Evolutionary conservation across 2,888 invertebrate species (phyloP).

Genomic region (Chloroclysta siterata): DNA sequence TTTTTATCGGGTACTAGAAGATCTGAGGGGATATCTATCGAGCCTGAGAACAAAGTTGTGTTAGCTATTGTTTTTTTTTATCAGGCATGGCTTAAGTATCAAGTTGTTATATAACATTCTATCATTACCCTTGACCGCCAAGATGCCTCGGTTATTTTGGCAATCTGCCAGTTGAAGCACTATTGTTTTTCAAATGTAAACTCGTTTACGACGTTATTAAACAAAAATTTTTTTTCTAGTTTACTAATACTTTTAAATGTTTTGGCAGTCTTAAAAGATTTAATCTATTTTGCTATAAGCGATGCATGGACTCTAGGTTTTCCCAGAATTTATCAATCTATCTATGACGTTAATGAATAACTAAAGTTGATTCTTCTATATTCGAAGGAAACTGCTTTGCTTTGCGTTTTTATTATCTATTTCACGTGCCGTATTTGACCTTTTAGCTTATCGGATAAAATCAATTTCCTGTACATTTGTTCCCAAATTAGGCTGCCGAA

Average conservation of each 20-base stretch:
- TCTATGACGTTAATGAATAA: no score
- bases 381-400: no score
- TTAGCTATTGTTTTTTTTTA: no score
- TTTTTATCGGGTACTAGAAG: no score
- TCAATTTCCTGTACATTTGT: constrained; percentile 22
- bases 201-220: constrained; percentile 28
- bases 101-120: not conserved
- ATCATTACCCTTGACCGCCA: constrained; percentile 43
- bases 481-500: constrained; percentile 29
- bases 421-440: constrained; percentile 8
- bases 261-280: constrained; percentile 35
- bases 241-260: constrained; percentile 35
- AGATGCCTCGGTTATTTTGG: constrained; percentile 35
- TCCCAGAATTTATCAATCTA: no score
- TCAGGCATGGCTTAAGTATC: no score
- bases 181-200: constrained; percentile 26
- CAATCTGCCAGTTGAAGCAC: constrained; percentile 38
- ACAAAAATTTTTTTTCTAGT: constrained; percentile 31
- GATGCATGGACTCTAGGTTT: no score
- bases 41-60: no score
- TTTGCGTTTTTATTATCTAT: not conserved
- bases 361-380: no score
- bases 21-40: no score
- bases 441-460: constrained; percentile 10
- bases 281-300: constrained; percentile 30